Base-by-base conservation (phyloP, 2,888 invertebrate genomes). In the Sphaerophoria rueppellii region DNA sequence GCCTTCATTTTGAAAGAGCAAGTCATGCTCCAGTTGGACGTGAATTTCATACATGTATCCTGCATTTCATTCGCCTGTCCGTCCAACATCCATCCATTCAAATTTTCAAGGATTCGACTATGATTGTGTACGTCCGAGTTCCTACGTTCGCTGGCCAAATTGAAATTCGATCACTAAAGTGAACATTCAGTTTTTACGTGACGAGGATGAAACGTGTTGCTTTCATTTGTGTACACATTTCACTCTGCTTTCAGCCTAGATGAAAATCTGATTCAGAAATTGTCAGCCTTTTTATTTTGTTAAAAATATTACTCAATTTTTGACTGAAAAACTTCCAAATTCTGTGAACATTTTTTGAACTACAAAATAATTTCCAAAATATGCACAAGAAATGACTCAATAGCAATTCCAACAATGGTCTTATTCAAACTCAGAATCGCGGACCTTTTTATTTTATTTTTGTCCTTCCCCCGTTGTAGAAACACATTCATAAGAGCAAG, bases 21-120 rank as follows among this genome's bases (percentile, higher is more conserved):
- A 80, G 81, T 76, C 34, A 61, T 75, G 71, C 57, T 81, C 69
- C 72, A 85, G 72, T 85, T 81, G 63, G 61, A 73, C 76, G 81
- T 37, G 71, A 71, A 67, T 72, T 67, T 60, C 71, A 72, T 80
- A 58, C 54, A 75, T 72, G 61, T 71, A 57, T 35, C 35, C 69
- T 16, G 50, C 35, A 65, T 50, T 63, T 6, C 16, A 24, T 24
- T 24, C 2, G 1, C 24, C 24, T 24, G 24, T 24, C 24, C 24
- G 1, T 24, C 24, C 24, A n/a, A n/a, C n/a, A 34, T 48, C 46
- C 34, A 7, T 80, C 54, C 79, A 72, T 78, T 57, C 70, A 76
- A 52, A 48, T 55, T 65, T 52, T 48, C 69, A 70, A 57, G 11
- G 55, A 65, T 16, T 24, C 74, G 43, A n/a, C 71, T 76, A 57